Evolutionary conservation across 2,113 vertebrate species (phyloP).

Genomic region (Octodon degus): DNA sequence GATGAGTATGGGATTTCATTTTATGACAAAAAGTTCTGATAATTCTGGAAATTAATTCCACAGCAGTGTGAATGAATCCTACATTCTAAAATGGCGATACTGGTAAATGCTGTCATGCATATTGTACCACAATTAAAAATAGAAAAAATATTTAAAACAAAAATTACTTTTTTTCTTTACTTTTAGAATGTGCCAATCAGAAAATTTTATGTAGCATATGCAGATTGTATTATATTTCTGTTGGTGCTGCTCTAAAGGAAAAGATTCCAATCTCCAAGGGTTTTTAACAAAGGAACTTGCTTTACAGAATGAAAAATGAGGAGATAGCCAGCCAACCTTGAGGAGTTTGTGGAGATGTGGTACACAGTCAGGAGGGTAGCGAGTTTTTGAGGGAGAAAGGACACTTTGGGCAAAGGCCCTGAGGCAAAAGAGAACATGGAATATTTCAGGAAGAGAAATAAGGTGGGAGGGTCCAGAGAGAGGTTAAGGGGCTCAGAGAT

Average conservation of each 20-base stretch:
- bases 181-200: neutral
- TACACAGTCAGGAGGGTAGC: neutral
- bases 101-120: neutral
- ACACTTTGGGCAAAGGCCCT: too few relatives aligned
- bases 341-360: neutral
- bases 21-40: neutral
- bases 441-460: constrained; percentile 33
- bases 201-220: neutral
- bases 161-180: neutral
- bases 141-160: neutral
- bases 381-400: neutral
- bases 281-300: constrained; percentile 13
- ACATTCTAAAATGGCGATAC: neutral
- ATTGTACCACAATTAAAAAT: neutral
- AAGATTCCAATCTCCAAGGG: neutral
- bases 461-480: neutral
- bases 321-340: neutral
- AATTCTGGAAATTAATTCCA: neutral
- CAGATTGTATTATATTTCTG: neutral
- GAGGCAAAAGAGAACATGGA: neutral
- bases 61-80: neutral
- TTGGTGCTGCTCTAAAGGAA: neutral
- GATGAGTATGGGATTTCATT: neutral
- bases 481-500: neutral
- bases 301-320: neutral